Percentiles rank a stretch among this genome's conserved stretches.
These are phyloP conservation scores for Diachasma alloeum DNA, from an alignment of 1,140 invertebrate species.

Conservation along the genomic window DNA sequence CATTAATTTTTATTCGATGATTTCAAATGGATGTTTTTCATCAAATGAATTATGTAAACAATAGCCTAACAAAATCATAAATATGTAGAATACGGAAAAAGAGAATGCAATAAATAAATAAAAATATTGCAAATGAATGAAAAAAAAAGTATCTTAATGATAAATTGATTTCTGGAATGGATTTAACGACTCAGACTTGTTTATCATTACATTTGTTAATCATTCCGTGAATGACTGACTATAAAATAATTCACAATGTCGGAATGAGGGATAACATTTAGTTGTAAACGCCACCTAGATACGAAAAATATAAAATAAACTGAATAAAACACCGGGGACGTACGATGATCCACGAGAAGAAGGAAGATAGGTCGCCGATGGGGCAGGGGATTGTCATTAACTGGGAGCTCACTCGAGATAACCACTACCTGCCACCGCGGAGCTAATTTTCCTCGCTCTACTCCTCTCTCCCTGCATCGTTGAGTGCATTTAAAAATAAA, in stretches of 20 bases:
- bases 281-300: background rate
- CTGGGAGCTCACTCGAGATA: conserved; percentile 62
- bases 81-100: too few species aligned
- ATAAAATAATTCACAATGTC: background rate
- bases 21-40: too few species aligned
- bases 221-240: background rate
- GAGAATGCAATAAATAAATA: too few species aligned
- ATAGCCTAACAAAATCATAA: too few species aligned
- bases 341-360: conserved; percentile 38
- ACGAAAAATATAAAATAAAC: conserved; percentile 11
- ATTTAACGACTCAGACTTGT: background rate
- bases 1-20: too few species aligned
- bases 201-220: background rate
- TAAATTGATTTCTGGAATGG: background rate
- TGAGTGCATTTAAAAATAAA: conserved; percentile 21
- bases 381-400: conserved; percentile 63
- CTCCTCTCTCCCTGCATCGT: conserved; percentile 29
- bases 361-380: conserved; percentile 15
- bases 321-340: conserved; percentile 28
- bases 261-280: background rate
- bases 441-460: conserved; percentile 59
- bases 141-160: background rate
- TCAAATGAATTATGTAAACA: too few species aligned
- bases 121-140: too few species aligned
- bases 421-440: conserved; percentile 64